Base-by-base conservation (phyloP, 2,888 invertebrate genomes). In the Hyposoter dolosus region DNA sequence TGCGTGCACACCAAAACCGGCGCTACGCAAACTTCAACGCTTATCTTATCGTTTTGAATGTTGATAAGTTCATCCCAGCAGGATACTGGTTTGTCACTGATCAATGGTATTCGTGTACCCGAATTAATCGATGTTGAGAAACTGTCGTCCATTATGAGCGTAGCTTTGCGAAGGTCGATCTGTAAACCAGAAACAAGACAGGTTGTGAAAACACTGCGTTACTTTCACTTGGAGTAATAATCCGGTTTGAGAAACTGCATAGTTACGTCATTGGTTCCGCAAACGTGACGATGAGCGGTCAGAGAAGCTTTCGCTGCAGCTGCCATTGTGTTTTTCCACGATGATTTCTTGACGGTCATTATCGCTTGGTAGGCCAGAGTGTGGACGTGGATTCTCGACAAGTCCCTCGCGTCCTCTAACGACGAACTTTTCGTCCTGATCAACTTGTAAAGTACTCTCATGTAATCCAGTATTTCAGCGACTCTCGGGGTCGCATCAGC, bases 291-390 rank as follows among this genome's bases (percentile, higher is more conserved):
- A 93, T 97, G 96, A 0, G 98, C 98, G 0, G 97, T 97, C 10
- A 98, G 93, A 0, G 98, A 96, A 1, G 98, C 97, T 93, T 98
- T 98, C 0, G 98, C 98, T 2, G 97, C 96, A 0, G 98, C 98
- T 19, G 97, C 96, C 91, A 96, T 96, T 0, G 97, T 96, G 90
- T 97, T 96, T 88, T 96, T 97, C 98, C 98, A 98, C 9, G 95
- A 92, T 0, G 97, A 96, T 66, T 95, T 95, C 89, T 96, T 96
- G 0, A 96, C 96, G 0, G 96, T 96, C 89, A 98, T 93, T 88
- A 98, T 97, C 4, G 97, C 97, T 94, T 98, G 98, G 92, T 97
- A 98, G n/a, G 98, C 98, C 88, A 98, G 94, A 0, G 98, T 98
- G 91, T 98, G 98, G 0, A 98, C 97, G 92, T 98, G 98, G 47